These are phyloP conservation scores for Agonopterix arenella DNA, from an alignment of 2,888 invertebrate species.

Conservation along the genomic window DNA sequence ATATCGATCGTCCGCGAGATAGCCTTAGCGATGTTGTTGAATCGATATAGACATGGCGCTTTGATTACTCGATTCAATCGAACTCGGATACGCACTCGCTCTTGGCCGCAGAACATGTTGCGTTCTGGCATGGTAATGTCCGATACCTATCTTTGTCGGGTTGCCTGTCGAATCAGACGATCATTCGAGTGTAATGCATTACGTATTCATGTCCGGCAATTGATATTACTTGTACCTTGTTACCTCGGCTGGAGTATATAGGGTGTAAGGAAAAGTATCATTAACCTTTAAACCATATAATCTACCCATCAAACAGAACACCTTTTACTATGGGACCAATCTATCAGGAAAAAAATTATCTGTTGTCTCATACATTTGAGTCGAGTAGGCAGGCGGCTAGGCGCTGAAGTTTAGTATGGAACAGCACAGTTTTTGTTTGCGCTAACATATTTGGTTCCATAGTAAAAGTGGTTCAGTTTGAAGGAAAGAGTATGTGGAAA, in stretches of 20 bases:
- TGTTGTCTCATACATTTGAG: too few relatives aligned
- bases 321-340: too few relatives aligned
- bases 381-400: too few relatives aligned
- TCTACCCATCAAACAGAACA: too few relatives aligned
- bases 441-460: too few relatives aligned
- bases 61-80: slow-evolving; percentile 72
- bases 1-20: slow-evolving; percentile 67
- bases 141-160: slow-evolving; percentile 66
- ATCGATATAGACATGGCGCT: slow-evolving; percentile 70
- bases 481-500: too few relatives aligned
- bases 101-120: slow-evolving; percentile 43
- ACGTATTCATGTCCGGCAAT: slow-evolving; percentile 64
- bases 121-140: slow-evolving; percentile 52
- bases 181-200: slow-evolving; percentile 57
- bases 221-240: slow-evolving; percentile 50
- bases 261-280: too few relatives aligned
- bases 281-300: not conserved
- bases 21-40: slow-evolving; percentile 61
- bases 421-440: too few relatives aligned
- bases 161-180: slow-evolving; percentile 51
- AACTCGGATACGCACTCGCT: slow-evolving; percentile 48
- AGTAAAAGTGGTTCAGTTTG: too few relatives aligned
- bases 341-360: too few relatives aligned
- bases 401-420: too few relatives aligned
- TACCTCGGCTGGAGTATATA: too few relatives aligned